Evolutionary conservation across 2,888 invertebrate genomes (phyloP), one percentile per base, ranked within the genome.

Genomic region (Chrysolina haemoptera): DNA sequence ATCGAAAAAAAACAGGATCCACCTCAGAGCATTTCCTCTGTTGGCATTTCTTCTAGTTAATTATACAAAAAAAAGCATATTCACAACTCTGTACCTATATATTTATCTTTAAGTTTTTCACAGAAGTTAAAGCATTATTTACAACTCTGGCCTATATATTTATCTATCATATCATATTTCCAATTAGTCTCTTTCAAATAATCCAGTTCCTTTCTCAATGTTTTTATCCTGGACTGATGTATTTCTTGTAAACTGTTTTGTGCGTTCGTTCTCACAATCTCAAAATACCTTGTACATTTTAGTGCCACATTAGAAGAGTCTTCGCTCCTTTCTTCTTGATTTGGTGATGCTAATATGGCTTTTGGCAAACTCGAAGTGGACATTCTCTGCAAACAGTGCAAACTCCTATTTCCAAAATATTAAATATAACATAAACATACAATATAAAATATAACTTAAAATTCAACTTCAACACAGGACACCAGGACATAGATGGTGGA

Each of bases 171-270:
- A 68, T 94, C 92, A 88, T 93, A 95, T 87, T 93, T 93, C 95
- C 95, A 95, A 84, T 94, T 94, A 0, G 95, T 95, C 69, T 92
- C 91, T 85, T 93, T 94, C n/a, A 95, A 88, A 84, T 92, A 93
- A 79, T 94, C 94, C 71, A 95, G 87, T 87, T 95, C 94, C 86
- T 94, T 94, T 73, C 95, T 89, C 50, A 95, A 86, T 48, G 90
- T 88, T 86, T 93, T 93, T 71, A 95, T 90, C 77, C 95, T 90
- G 84, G 93, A 93, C 73, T 92, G 90, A 80, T 95, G 94, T 74
- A 92, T 89, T 83, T 95, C 95, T 53, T 91, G 81, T 22, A 84
- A 73, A 71, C 84, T 82, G 75, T 83, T 82, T 59, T 81, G 79
- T 0, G 83, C 84, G 77, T 82, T 86, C 40, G 82, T 82, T 73